These are phyloP conservation scores for Salvator merianae DNA, from an alignment of 2,113 vertebrate genomes.

Conservation along the genomic window DNA sequence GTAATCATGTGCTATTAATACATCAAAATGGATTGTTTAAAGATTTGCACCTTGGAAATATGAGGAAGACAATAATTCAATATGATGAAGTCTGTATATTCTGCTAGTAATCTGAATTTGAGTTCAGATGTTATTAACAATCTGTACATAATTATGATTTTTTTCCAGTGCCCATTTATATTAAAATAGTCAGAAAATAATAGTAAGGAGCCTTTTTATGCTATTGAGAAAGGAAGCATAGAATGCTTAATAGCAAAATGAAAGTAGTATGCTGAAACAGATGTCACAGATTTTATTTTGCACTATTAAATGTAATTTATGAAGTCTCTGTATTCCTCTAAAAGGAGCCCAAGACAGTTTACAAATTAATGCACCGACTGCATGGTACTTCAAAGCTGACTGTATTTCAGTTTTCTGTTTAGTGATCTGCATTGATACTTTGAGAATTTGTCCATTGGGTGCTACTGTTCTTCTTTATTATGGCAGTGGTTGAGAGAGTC, in stretches of 20 bases:
- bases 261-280: neutral
- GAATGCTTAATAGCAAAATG: neutral
- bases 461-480: constrained; percentile 61
- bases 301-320: neutral
- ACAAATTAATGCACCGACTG: constrained; percentile 39
- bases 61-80: neutral
- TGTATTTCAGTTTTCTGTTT: constrained; percentile 53
- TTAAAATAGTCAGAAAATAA: neutral
- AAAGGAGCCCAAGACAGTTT: too few species aligned
- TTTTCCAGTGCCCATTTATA: constrained; percentile 29
- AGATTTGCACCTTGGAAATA: neutral
- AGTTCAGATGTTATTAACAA: neutral
- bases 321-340: too few species aligned
- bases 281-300: neutral
- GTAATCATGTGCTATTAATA: neutral
- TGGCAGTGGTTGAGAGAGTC: constrained; percentile 60
- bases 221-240: constrained; percentile 6
- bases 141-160: constrained; percentile 33
- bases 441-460: constrained; percentile 53
- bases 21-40: neutral
- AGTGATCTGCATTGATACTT: constrained; percentile 57
- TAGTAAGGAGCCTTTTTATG: constrained; percentile 18
- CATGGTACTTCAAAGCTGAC: constrained; percentile 50
- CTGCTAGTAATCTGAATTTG: neutral
- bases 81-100: neutral